Base-by-base conservation (phyloP, 2,888 invertebrate genomes). In the Lacanobia oleracea region DNA sequence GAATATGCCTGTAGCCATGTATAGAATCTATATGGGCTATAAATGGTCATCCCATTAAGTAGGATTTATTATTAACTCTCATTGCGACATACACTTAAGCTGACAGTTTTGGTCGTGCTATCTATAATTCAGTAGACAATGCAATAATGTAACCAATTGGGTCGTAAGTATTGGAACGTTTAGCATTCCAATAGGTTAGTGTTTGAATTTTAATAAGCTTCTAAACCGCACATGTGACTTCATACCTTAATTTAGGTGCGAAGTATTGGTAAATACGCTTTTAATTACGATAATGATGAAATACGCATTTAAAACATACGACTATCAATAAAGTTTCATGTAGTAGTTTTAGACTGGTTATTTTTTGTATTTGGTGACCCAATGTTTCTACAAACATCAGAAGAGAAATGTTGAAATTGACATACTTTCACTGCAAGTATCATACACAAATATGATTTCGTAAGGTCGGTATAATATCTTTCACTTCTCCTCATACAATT, bases 41-140 rank as follows among this genome's bases (percentile, higher is more conserved):
- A 87, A 86, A 88, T 83, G 81, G 85, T 82, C 83, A 86, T 88
- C 86, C 88, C 82, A 90, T 91, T 89, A 88, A 84, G 86, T 82
- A 82, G 77, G 82, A 86, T 88, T 86, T 84, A 84, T 87, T 87
- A 86, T 88, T 87, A 83, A 83, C 80, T 74, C 74, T 73, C 74
- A 63, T 75, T 82, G 80, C 66, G 72, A 85, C 83, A 85, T 79
- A 83, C 78, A 82, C 64, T 65, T 78, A 65, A 73, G 40, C 84
- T 84, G 82, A 83, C 77, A 69, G 75, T 80, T 78, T 79, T 81
- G 73, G 75, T 75, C 56, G 67, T 77, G 61, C 16, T 71, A 65
- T 57, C 57, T 61, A 62, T 68, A 56, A 71, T 73, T 79, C 65
- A 77, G 57, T 77, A 74, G 63, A 86, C 77, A 85, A 84, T 79